Percentiles rank a stretch among this genome's conserved stretches.
Evolutionary conservation across 2,888 invertebrate species (phyloP).

Genomic region (Athripsodes cinereus): DNA sequence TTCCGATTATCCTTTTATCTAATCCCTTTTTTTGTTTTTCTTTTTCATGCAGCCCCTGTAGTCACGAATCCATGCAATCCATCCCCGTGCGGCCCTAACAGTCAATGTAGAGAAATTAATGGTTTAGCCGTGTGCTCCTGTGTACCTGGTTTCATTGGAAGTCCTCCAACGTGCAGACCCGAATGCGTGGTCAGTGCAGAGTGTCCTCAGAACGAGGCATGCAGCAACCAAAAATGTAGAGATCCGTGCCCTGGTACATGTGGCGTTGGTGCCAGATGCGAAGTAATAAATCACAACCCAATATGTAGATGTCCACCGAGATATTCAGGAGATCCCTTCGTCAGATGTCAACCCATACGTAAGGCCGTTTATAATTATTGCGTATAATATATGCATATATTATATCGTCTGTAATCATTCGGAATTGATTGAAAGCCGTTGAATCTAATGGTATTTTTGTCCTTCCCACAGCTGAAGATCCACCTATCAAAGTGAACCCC

Average conservation of each 20-base stretch:
- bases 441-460: not conserved
- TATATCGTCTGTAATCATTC: not conserved
- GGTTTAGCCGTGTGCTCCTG: constrained; percentile 69
- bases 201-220: constrained; percentile 67
- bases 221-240: constrained; percentile 71
- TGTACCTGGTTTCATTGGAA: constrained; percentile 63
- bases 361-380: constrained; percentile 30
- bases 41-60: constrained; percentile 36
- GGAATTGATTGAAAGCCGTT: too few species aligned
- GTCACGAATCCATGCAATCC: constrained; percentile 59
- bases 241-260: constrained; percentile 82
- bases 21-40: too few species aligned
- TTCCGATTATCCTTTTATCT: too few species aligned
- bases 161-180: constrained; percentile 71
- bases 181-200: constrained; percentile 72
- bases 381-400: not conserved
- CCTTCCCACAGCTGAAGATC: constrained; percentile 39
- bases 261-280: constrained; percentile 56
- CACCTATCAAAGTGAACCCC: constrained; percentile 52
- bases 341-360: constrained; percentile 54
- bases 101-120: constrained; percentile 67
- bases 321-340: constrained; percentile 71
- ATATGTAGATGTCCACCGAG: constrained; percentile 66
- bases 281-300: constrained; percentile 75
- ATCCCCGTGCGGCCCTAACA: constrained; percentile 73